Evolutionary conservation across 2,797 vertebrate species (phyloP).

Genomic region (Sebastes baramenuke): DNA sequence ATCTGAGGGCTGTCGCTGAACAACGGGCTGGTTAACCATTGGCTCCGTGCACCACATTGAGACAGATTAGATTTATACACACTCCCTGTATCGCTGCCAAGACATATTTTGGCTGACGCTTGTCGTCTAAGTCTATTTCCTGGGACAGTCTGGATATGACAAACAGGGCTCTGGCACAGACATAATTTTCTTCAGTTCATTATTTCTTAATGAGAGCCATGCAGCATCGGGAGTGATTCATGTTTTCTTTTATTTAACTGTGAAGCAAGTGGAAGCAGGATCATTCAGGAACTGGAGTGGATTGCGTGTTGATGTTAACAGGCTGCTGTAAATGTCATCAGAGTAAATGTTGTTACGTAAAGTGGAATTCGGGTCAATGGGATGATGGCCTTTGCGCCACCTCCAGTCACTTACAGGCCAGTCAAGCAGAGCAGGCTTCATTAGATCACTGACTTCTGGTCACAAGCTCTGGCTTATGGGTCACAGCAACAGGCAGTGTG

Average conservation of each 20-base stretch:
- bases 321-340: slow-evolving; percentile 48
- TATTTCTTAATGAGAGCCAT: slow-evolving; percentile 34
- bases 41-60: slow-evolving; percentile 39
- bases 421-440: slow-evolving; percentile 49
- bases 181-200: slow-evolving; percentile 11
- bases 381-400: slow-evolving; percentile 30
- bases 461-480: slow-evolving; percentile 51
- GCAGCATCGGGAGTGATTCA: slow-evolving; percentile 10
- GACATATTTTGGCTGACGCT: slow-evolving; percentile 28
- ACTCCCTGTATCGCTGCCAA: slow-evolving; percentile 36
- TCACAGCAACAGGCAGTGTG: slow-evolving; percentile 23
- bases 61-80: slow-evolving; percentile 69
- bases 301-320: slow-evolving; percentile 20
- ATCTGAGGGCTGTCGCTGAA: slow-evolving; percentile 47
- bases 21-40: slow-evolving; percentile 55
- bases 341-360: slow-evolving; percentile 36
- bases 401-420: slow-evolving; percentile 28
- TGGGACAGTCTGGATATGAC: slow-evolving; percentile 46
- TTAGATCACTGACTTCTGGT: slow-evolving; percentile 66
- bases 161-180: slow-evolving; percentile 31
- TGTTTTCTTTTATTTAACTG: background rate
- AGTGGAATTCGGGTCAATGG: slow-evolving; percentile 49
- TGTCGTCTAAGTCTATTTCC: slow-evolving; percentile 36
- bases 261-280: slow-evolving; percentile 4
- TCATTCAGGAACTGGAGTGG: slow-evolving; percentile 2